phyloP scores from a whole-genome alignment of 2,113 vertebrate species.

The Puffinus mauretanicus region DNA sequence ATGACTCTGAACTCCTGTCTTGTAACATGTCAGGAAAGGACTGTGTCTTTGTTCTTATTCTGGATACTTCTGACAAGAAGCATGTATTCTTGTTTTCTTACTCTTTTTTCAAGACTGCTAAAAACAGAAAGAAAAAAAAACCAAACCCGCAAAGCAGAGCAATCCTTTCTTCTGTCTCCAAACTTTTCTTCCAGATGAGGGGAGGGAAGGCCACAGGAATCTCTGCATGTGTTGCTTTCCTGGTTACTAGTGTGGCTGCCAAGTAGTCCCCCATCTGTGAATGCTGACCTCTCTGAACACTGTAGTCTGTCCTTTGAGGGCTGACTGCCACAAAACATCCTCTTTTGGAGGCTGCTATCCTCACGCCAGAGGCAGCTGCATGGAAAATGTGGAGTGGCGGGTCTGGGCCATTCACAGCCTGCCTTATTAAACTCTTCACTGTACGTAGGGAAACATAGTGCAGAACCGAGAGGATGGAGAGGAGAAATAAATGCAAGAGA shows the following conservation, averaged over 20 bases:
- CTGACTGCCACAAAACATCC: neutral
- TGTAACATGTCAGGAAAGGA: neutral
- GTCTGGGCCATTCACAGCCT: neutral
- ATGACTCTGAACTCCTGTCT: neutral
- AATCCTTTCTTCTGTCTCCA: neutral
- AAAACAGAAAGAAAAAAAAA: neutral
- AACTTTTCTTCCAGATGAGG: neutral
- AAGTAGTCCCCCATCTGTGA: neutral
- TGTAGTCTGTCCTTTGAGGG: neutral
- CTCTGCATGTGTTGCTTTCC: neutral
- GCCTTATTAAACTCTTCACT: neutral
- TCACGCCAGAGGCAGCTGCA: rapidly evolving
- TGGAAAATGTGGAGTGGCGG: neutral
- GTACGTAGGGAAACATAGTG: neutral
- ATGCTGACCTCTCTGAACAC: neutral
- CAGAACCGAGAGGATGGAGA: neutral
- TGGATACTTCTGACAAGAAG: neutral
- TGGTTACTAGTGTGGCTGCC: neutral
- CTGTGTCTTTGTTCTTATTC: neutral
- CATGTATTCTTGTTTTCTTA: neutral
- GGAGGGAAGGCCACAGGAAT: neutral
- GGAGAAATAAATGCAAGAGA: neutral
- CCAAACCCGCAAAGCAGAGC: neutral
- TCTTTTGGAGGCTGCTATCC: neutral
- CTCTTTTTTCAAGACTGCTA: neutral